Evolutionary conservation across 53 echinoderm and acorn worm species (phyloP), one percentile per base, ranked within the genome.

Genomic region (Paelopatides confundens): DNA sequence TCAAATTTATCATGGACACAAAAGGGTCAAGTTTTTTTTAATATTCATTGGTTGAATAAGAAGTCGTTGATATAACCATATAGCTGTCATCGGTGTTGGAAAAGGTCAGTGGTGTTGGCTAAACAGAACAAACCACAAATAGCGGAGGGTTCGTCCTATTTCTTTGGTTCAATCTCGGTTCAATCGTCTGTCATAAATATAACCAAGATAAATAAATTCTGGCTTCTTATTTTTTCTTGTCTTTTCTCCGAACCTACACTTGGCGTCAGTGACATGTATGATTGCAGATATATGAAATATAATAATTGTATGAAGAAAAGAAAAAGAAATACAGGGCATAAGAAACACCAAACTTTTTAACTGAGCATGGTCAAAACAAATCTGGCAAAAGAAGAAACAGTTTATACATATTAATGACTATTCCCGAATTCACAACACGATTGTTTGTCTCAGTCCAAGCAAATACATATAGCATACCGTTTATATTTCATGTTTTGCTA

Each of bases 1-100:
- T 70, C 39, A 37, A 70, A 70, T 70, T 70, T 70, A 36, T 38
- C 70, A 11, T n/a, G 70, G 18, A 38, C 38, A 31, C 24, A 13
- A 15, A n/a, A 37, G 31, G 70, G 70, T 70, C 70, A 70, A 70
- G 70, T 70, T 70, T 70, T 24, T 36, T 18, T 70, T 70, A n/a
- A n/a, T n/a, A n/a, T n/a, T n/a, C n/a, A n/a, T n/a, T n/a, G n/a
- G 31, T 70, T 38, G 40, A 58, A 58, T 58, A 58, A 34, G 70
- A 70, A 38, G 40, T 23, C 7, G 18, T 70, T 36, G 10, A 35
- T 39, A 15, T 30, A 8, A 18, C 35, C 21, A 70, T 38, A 38
- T 38, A 70, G 70, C 70, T 70, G 70, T 70, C 70, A 70, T n/a
- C 70, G 40, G 36, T 37, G 36, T 39, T 70, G 21, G n/a, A 36